A percentile compares a stretch with the other conserved stretches of the same genome.
phyloP scores from a whole-genome alignment of 2,113 vertebrate genomes.

The Bufo gargarizans region DNA sequence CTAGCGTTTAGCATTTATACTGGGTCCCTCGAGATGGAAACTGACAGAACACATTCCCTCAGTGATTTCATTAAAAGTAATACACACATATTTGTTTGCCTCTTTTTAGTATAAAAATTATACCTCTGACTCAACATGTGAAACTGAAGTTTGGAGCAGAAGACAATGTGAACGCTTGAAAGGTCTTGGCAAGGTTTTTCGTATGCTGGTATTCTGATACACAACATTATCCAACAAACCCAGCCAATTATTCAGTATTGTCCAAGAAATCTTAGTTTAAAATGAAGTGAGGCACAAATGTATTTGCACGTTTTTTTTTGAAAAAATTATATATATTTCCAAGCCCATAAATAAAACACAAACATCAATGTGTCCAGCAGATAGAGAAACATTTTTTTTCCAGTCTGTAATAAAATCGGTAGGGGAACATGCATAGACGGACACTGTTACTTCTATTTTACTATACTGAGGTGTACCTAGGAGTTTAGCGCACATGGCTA shows the following conservation, averaged over 20 bases:
- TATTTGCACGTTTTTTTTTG: conserved; percentile 49
- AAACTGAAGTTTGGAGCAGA: conserved; percentile 60
- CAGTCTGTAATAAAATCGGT: no score
- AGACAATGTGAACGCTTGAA: conserved; percentile 64
- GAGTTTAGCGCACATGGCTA: no score
- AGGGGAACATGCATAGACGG: no score
- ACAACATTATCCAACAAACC: conserved; percentile 65
- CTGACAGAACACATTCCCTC: conserved; percentile 8
- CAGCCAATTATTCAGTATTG: conserved; percentile 65
- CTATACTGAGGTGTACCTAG: no score
- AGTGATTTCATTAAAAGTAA: conserved; percentile 19
- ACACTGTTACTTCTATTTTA: no score
- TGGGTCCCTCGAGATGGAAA: background rate
- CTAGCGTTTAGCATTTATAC: conserved; percentile 7
- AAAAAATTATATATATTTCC: conserved; percentile 24
- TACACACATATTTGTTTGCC: conserved; percentile 38
- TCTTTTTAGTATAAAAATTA: conserved; percentile 29
- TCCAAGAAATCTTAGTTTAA: conserved; percentile 66
- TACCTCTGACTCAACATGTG: conserved; percentile 64
- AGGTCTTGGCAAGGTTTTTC: conserved; percentile 65
- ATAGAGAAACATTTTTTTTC: background rate
- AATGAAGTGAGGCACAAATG: conserved; percentile 61
- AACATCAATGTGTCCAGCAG: conserved; percentile 34
- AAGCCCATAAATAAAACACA: conserved; percentile 23
- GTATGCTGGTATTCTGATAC: conserved; percentile 64